These are phyloP conservation scores for Astreopora myriophthalma DNA, from an alignment of 64 coral and sea anemone genomes.

Conservation along the genomic window DNA sequence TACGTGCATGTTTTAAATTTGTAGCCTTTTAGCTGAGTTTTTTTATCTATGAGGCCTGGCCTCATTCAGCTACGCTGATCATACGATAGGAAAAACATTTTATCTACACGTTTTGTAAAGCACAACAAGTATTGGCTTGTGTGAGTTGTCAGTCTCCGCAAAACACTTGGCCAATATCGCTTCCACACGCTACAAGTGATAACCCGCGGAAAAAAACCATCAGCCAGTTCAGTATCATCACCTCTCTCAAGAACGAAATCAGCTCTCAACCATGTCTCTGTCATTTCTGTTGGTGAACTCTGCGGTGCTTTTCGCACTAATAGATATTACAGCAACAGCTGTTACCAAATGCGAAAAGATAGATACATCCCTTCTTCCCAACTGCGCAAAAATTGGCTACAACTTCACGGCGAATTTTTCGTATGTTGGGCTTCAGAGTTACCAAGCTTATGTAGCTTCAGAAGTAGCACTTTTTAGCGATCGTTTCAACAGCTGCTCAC, in stretches of 20 bases:
- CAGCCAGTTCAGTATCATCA: neutral
- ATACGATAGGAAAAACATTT: neutral
- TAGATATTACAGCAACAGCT: neutral
- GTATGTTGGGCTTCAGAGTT: neutral
- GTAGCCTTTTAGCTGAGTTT: neutral
- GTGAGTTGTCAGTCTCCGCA: neutral
- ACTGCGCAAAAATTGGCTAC: slow-evolving; percentile 31
- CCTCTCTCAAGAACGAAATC: neutral
- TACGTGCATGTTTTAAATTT: too few relatives aligned
- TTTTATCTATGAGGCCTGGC: neutral
- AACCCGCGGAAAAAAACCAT: neutral
- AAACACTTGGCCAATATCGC: neutral
- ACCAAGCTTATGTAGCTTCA: slow-evolving; percentile 9
- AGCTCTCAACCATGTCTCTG: neutral
- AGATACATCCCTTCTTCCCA: neutral
- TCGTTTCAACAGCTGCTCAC: slow-evolving; percentile 37
- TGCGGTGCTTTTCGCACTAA: neutral
- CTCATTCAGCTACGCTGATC: neutral
- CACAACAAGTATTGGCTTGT: neutral
- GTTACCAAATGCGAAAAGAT: slow-evolving; percentile 12
- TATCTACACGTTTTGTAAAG: neutral
- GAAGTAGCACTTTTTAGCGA: neutral
- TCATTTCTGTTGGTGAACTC: neutral
- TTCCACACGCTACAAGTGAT: neutral
- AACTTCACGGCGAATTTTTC: slow-evolving; percentile 40